A percentile compares a stretch with the other conserved stretches of the same genome.
These are phyloP conservation scores for Gambusia yucatana DNA, from an alignment of 2,797 vertebrate species.

Conservation along the genomic window DNA sequence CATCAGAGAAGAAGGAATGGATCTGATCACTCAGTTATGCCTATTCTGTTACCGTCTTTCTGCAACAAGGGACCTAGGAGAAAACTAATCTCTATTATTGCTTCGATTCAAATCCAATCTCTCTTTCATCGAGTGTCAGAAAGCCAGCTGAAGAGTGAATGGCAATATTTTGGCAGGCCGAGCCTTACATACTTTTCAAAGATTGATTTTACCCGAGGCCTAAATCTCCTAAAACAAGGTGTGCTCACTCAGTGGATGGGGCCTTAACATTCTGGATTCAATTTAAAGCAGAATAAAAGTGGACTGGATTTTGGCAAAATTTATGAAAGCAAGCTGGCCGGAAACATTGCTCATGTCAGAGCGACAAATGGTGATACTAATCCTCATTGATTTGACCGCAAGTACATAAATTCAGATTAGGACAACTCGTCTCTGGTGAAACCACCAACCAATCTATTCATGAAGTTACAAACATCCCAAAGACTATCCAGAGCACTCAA, in stretches of 20 bases:
- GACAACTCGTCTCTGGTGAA: constrained; percentile 31
- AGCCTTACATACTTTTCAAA: constrained; percentile 62
- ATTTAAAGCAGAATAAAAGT: constrained; percentile 40
- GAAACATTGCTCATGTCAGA: constrained; percentile 57
- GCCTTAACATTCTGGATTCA: constrained; percentile 40
- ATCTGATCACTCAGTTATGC: constrained; percentile 35
- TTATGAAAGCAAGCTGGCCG: constrained; percentile 38
- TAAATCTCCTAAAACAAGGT: constrained; percentile 60
- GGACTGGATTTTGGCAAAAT: constrained; percentile 25
- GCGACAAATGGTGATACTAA: constrained; percentile 64
- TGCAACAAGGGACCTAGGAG: constrained; percentile 56
- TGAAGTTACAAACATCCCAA: not conserved
- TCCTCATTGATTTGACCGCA: constrained; percentile 60
- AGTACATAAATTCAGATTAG: constrained; percentile 54
- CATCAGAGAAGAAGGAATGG: constrained; percentile 38
- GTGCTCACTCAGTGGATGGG: constrained; percentile 42
- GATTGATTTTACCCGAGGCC: constrained; percentile 51
- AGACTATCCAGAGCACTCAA: not conserved
- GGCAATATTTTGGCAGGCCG: constrained; percentile 63
- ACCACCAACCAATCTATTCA: constrained; percentile 15
- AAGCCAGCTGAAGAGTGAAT: constrained; percentile 59
- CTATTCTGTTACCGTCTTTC: constrained; percentile 55
- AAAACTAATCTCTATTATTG: constrained; percentile 53
- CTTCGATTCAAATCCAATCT: constrained; percentile 50
- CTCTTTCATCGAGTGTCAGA: constrained; percentile 47